These are phyloP conservation scores for Steatocranus sp. DNA, from an alignment of 2,797 vertebrate species.

Conservation along the genomic window DNA sequence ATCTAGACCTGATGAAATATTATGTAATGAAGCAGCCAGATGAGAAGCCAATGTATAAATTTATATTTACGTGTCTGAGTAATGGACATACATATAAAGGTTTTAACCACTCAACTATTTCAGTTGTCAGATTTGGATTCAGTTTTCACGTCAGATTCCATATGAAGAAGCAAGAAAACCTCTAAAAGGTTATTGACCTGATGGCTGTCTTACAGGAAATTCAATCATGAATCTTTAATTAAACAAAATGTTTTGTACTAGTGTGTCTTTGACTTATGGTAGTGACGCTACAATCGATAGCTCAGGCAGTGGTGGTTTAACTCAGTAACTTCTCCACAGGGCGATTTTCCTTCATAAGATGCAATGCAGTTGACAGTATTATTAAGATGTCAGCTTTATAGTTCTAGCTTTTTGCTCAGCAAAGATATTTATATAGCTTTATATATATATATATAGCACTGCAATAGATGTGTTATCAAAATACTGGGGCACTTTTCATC, in stretches of 20 bases:
- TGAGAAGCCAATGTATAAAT: neutral
- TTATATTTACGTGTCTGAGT: neutral
- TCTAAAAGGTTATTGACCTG: neutral
- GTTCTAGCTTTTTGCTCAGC: neutral
- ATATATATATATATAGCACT: neutral
- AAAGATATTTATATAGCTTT: neutral
- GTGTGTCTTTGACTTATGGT: neutral
- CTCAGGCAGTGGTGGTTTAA: neutral
- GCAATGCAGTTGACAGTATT: neutral
- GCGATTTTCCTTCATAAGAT: neutral
- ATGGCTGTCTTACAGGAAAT: neutral
- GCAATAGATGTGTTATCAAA: constrained; percentile 17
- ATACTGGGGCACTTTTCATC: constrained; percentile 11
- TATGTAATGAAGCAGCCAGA: neutral
- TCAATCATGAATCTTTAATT: neutral
- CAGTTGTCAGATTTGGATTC: neutral
- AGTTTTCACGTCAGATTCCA: neutral
- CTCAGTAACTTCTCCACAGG: neutral
- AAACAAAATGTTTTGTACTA: fast-evolving
- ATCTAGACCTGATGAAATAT: neutral
- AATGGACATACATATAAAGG: neutral
- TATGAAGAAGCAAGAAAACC: neutral
- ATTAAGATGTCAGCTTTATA: neutral
- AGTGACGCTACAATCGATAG: neutral
- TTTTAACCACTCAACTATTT: neutral